Evolutionary conservation across 2,113 vertebrate genomes (phyloP).

Genomic region (Pagrus major): DNA sequence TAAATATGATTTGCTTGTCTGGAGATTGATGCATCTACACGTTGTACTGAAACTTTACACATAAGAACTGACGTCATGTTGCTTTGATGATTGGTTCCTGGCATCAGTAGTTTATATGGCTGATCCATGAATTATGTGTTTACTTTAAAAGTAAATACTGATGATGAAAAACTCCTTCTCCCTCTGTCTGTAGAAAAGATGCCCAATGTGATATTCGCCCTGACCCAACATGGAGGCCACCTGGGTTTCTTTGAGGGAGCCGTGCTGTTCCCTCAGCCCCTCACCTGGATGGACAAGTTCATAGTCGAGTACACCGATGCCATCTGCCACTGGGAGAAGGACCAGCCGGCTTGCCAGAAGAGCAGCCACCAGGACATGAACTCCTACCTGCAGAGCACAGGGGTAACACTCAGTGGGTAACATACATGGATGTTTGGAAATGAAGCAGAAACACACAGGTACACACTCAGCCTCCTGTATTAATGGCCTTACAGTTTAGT

Average conservation of each 20-base stretch:
- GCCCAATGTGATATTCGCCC: slow-evolving; percentile 91
- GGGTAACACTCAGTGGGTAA: slow-evolving; percentile 1
- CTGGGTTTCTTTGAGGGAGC: slow-evolving; percentile 97
- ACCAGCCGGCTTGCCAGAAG: slow-evolving; percentile 83
- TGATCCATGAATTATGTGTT: neutral
- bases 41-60: no score
- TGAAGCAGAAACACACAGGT: neutral
- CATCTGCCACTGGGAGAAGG: slow-evolving; percentile 92
- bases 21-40: no score
- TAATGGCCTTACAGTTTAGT: neutral
- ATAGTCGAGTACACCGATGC: slow-evolving; percentile 92
- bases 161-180: neutral
- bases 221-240: slow-evolving; percentile 95
- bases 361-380: neutral
- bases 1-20: no score
- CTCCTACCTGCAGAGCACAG: slow-evolving; percentile 18
- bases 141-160: neutral
- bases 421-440: neutral
- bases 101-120: neutral
- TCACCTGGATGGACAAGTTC: slow-evolving; percentile 98
- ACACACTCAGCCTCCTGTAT: neutral
- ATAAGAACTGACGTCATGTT: neutral
- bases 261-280: slow-evolving; percentile 92
- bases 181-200: slow-evolving; percentile 85
- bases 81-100: neutral